Conservation (phyloP, 2,113 vertebrate species). For the Apaloderma vittatum region DNA sequence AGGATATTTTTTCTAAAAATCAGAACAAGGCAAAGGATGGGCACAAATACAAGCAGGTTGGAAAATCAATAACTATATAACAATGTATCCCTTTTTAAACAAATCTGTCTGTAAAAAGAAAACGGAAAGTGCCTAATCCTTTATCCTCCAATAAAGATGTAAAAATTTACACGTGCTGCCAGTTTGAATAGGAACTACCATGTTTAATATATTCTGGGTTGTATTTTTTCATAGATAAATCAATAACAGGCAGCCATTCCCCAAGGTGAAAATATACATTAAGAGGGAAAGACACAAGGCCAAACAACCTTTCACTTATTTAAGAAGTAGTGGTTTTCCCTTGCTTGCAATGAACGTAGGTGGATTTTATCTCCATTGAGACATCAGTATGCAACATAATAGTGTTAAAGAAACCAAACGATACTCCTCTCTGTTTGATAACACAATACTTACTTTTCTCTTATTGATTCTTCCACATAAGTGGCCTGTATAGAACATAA, state of each 20-base stretch:
- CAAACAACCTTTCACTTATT: conserved; percentile 16
- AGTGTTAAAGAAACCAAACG: conserved; percentile 30
- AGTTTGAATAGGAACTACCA: conserved; percentile 17
- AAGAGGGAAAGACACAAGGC: conserved; percentile 22
- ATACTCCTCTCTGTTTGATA: conserved; percentile 14
- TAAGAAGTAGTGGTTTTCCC: background rate
- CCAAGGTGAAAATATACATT: conserved; percentile 64
- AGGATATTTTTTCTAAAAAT: background rate
- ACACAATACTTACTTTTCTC: conserved; percentile 7
- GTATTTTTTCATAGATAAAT: conserved; percentile 60
- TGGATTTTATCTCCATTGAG: conserved; percentile 18
- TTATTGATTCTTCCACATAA: conserved; percentile 62
- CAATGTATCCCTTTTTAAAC: background rate
- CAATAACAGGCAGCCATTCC: conserved; percentile 32
- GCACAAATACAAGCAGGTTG: background rate
- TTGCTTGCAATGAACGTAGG: background rate
- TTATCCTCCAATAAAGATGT: conserved; percentile 35
- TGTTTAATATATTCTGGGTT: conserved; percentile 33
- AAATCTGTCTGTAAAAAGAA: conserved; percentile 31
- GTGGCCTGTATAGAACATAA: conserved; percentile 12
- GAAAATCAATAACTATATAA: conserved; percentile 31
- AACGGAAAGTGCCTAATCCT: background rate
- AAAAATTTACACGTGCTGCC: conserved; percentile 34
- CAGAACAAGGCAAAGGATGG: background rate
- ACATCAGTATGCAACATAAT: background rate